Base-by-base conservation (phyloP, 2,888 invertebrate species). In the Galeopsomyia nigrocyanea region DNA sequence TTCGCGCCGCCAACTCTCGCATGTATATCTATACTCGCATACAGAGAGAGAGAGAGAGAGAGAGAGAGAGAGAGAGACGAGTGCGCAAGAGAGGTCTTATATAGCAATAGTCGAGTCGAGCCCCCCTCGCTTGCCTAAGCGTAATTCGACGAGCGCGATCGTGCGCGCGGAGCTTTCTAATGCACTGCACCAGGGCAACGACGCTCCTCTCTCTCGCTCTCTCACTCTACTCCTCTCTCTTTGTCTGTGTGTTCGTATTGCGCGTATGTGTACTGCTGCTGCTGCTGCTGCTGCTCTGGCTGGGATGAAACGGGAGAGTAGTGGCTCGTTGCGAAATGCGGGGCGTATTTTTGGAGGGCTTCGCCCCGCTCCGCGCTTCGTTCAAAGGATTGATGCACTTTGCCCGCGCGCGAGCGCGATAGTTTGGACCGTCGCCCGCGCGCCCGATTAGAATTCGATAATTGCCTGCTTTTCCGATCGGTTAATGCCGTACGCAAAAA, bases 1-100 rank as follows among this genome's bases (percentile, higher is more conserved):
- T 82, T 82, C 81, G 84, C 85, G 84, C 83, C 77, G 58, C 53
- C 0, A 17, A 26, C 49, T 14, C 21, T 17, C 78, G 78, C 78
- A 77, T 77, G 78, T 78, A 51, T n/a, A 16, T 49, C 2, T 7
- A 17, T 31, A 50, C 19, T 22, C 21, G 39, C 21, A 31, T 57
- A 49, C n/a, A n/a, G n/a, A n/a, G n/a, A n/a, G n/a, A n/a, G n/a
- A n/a, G n/a, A n/a, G n/a, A n/a, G n/a, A n/a, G n/a, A n/a, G n/a
- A n/a, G n/a, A n/a, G n/a, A n/a, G n/a, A n/a, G n/a, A n/a, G n/a
- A n/a, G n/a, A n/a, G n/a, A n/a, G n/a, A n/a, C 17, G 17, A 9
- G 2, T 39, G 31, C 26, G 31, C 26, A 55, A 63, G 68, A 76
- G 75, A 68, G 78, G 78, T 77, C 79, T 80, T 81, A 72, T 70